A percentile compares a stretch with the other conserved stretches of the same genome.
phyloP scores from a whole-genome alignment of 2,888 invertebrate species.

The Phoenoteleia sp. region DNA sequence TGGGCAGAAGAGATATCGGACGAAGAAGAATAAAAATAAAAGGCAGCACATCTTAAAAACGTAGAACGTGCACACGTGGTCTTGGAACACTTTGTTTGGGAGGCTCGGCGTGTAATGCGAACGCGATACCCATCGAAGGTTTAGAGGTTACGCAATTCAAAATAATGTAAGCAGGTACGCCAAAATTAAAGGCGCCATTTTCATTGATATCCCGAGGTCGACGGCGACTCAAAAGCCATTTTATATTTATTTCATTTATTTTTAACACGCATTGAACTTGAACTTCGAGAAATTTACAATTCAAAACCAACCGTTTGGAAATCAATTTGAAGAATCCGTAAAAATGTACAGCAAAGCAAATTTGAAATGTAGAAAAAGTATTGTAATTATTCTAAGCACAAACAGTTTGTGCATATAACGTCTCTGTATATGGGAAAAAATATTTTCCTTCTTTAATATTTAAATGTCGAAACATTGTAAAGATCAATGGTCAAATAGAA shows the following conservation, averaged over 20 bases:
- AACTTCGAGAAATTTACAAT: constrained; percentile 61
- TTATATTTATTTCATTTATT: constrained; percentile 49
- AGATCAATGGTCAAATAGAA: too few relatives aligned
- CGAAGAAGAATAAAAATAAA: constrained; percentile 52
- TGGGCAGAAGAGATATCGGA: constrained; percentile 66
- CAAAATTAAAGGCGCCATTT: constrained; percentile 62
- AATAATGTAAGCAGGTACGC: constrained; percentile 63
- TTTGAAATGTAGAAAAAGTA: not conserved
- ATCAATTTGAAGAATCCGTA: constrained; percentile 9
- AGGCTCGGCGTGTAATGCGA: constrained; percentile 51
- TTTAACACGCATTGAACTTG: constrained; percentile 62
- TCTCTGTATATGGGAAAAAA: too few relatives aligned
- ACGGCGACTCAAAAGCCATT: constrained; percentile 32
- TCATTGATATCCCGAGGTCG: constrained; percentile 60
- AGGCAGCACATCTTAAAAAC: constrained; percentile 38
- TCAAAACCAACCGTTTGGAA: constrained; percentile 12
- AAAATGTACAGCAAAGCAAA: constrained; percentile 22
- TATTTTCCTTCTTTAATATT: too few relatives aligned
- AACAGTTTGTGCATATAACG: too few relatives aligned
- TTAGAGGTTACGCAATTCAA: constrained; percentile 65
- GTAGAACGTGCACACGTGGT: constrained; percentile 52
- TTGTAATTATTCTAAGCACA: too few relatives aligned
- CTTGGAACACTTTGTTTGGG: constrained; percentile 47
- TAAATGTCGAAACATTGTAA: too few relatives aligned
- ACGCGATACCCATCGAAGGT: constrained; percentile 57